phyloP scores from a whole-genome alignment of 2,797 vertebrate species.

The Centroberyx gerrardi region DNA sequence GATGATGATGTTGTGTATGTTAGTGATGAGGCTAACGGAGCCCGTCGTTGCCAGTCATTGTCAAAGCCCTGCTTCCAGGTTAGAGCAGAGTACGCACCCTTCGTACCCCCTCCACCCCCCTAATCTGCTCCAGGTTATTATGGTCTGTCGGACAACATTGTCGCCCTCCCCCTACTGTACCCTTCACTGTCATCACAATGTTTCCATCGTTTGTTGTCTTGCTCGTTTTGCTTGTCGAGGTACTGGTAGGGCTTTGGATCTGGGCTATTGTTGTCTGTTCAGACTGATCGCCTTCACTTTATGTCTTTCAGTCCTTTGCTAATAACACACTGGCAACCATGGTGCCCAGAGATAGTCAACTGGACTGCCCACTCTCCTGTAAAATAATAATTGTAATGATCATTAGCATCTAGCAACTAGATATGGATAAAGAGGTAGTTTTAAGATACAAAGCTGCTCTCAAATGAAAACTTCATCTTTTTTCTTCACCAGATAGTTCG shows the following conservation, averaged over 20 bases:
- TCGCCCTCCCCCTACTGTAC: slow-evolving; percentile 1
- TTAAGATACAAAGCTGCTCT: slow-evolving; percentile 15
- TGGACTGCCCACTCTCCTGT: slow-evolving; percentile 9
- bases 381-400: slow-evolving; percentile 40
- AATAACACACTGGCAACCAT: slow-evolving; percentile 6
- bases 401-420: slow-evolving; percentile 23
- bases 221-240: slow-evolving; percentile 12
- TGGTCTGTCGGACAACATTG: slow-evolving; percentile 23
- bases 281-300: background rate
- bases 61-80: slow-evolving; percentile 33
- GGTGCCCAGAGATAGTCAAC: slow-evolving; percentile 10
- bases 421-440: background rate
- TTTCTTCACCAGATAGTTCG: slow-evolving; percentile 12
- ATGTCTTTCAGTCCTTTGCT: slow-evolving; percentile 25
- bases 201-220: slow-evolving; percentile 15
- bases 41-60: slow-evolving; percentile 21
- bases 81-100: slow-evolving; percentile 4
- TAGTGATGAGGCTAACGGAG: slow-evolving; percentile 19
- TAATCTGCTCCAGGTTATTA: slow-evolving; percentile 32
- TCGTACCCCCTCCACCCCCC: slow-evolving; percentile 2
- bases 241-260: background rate
- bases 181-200: slow-evolving; percentile 20
- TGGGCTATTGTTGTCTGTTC: background rate
- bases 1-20: slow-evolving; percentile 30
- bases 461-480: background rate